These are phyloP conservation scores for Unio pictorum DNA, from an alignment of 2,888 invertebrate genomes.

Conservation along the genomic window DNA sequence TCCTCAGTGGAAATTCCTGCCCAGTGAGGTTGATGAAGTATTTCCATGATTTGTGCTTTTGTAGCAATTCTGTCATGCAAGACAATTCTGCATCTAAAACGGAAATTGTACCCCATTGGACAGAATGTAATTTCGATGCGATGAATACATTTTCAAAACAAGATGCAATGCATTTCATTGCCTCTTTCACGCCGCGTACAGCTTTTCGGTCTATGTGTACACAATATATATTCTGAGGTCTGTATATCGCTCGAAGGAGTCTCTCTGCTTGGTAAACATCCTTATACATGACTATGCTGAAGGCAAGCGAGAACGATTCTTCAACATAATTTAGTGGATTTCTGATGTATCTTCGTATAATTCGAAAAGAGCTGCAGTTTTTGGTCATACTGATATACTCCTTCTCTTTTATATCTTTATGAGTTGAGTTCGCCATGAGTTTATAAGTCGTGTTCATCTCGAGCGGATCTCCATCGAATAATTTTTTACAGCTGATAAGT, in stretches of 20 bases:
- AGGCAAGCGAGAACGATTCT: conserved; percentile 51
- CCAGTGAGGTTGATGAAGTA: conserved; percentile 67
- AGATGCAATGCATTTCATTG: conserved; percentile 26
- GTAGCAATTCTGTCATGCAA: conserved; percentile 46
- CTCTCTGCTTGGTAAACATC: conserved; percentile 46
- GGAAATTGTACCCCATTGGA: conserved; percentile 22
- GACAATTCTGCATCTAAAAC: conserved; percentile 55
- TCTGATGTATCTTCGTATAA: conserved; percentile 29
- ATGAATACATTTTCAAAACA: conserved; percentile 58
- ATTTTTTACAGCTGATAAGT: too few relatives aligned
- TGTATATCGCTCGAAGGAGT: conserved; percentile 54
- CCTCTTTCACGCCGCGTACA: conserved; percentile 14
- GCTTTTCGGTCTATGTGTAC: conserved; percentile 57
- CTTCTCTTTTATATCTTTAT: too few relatives aligned
- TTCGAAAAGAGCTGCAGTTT: too few relatives aligned
- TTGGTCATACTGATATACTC: too few relatives aligned
- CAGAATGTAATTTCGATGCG: conserved; percentile 11
- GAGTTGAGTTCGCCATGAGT: too few relatives aligned
- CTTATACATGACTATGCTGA: conserved; percentile 49
- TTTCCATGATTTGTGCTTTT: conserved; percentile 48
- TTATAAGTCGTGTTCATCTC: too few relatives aligned
- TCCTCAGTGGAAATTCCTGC: conserved; percentile 65
- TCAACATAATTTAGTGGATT: conserved; percentile 9
- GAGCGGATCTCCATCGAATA: too few relatives aligned
- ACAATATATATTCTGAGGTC: conserved; percentile 61